phyloP scores from a whole-genome alignment of 2,113 vertebrate genomes.

The Pelecanus crispus region DNA sequence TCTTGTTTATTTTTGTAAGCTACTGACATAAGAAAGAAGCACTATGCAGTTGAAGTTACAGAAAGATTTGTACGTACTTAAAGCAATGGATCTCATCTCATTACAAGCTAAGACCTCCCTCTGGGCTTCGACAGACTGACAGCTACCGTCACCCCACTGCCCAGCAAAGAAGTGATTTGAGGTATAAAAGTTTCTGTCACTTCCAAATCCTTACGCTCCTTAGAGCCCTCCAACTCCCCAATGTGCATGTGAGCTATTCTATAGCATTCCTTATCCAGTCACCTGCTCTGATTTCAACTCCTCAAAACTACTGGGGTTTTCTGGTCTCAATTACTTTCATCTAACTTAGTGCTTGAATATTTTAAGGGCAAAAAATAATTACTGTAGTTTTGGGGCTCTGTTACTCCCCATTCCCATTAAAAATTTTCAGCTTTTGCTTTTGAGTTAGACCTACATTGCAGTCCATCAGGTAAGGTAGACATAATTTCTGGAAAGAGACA shows the following conservation, averaged over 20 bases:
- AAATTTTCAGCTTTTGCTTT: constrained; percentile 15
- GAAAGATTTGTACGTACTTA: constrained; percentile 52
- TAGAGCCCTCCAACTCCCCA: constrained; percentile 36
- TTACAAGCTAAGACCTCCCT: constrained; percentile 65
- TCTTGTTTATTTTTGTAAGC: constrained; percentile 47
- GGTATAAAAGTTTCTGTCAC: constrained; percentile 66
- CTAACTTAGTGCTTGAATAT: constrained; percentile 11
- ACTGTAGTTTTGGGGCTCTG: constrained; percentile 23
- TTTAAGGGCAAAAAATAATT: constrained; percentile 24
- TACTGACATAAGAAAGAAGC: constrained; percentile 33
- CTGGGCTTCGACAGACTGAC: constrained; percentile 65
- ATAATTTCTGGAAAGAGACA: not conserved
- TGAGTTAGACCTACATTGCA: constrained; percentile 23
- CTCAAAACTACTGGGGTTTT: constrained; percentile 14
- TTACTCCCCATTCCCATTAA: constrained; percentile 8
- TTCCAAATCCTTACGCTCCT: constrained; percentile 51
- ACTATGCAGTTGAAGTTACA: constrained; percentile 42
- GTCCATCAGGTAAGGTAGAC: constrained; percentile 46
- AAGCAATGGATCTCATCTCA: constrained; percentile 66
- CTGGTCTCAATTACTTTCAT: not conserved
- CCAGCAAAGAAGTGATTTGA: constrained; percentile 66
- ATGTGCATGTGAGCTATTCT: constrained; percentile 44
- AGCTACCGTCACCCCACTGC: constrained; percentile 63
- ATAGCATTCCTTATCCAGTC: constrained; percentile 14
- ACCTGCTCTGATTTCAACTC: constrained; percentile 46